Base-by-base conservation (phyloP, 2,888 invertebrate genomes). In the Ormyrus labotus region DNA sequence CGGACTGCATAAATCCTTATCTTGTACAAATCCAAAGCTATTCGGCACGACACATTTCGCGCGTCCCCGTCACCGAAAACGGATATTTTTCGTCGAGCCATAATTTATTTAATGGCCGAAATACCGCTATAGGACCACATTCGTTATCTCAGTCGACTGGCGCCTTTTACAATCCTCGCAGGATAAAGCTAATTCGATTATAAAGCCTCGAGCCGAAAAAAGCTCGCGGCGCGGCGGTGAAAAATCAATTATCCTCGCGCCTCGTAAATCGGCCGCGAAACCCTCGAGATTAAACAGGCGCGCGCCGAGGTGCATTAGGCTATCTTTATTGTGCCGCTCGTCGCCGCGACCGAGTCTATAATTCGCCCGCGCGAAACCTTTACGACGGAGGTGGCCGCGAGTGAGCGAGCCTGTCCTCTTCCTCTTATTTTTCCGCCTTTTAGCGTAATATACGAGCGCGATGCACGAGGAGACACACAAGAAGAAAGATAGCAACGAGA, bases 151-250 rank as follows among this genome's bases (percentile, higher is more conserved):
- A 47, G 61, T 60, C 60, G 61, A 11, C 10, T 9, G 34, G 67
- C 19, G 11, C 48, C 61, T 53, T 34, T 68, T 53, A 68, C 60
- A 51, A 74, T 74, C 73, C 73, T 34, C 58, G 53, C 63, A n/a
- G 71, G 78, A 78, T 78, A 78, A 71, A 71, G 60, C 65, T 78
- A 78, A 78, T 71, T 78, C 78, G 78, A 78, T 78, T 78, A 71
- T 34, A 34, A 34, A 34, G 34, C 34, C 34, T 34, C 34, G 34
- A 71, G 65, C 64, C 13, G 57, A 9, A 50, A 13, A 3, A 48
- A 50, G 34, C 34, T 34, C 34, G 34, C 34, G 34, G 65, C 73
- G 67, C 47, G 57, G 67, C 53, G 50, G 70, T 70, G 77, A 77
- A 77, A 77, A 77, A 77, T 77, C 77, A 77, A 77, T 77, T 78